These are phyloP conservation scores for Gymnarchus niloticus DNA, from an alignment of 2,113 vertebrate species.

Conservation along the genomic window DNA sequence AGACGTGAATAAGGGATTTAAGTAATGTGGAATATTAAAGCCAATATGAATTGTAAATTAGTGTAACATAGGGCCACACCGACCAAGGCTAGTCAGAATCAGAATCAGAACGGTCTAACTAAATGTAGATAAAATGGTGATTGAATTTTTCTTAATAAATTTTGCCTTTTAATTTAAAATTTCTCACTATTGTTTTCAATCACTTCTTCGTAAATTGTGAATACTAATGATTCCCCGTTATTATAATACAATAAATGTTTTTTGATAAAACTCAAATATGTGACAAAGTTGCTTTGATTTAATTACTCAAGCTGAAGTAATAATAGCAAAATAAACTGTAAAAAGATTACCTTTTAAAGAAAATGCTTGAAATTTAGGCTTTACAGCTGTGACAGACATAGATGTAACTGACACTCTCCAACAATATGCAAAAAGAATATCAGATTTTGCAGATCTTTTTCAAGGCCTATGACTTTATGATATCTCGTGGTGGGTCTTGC, in stretches of 20 bases:
- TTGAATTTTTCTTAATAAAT: no score
- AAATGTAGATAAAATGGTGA: no score
- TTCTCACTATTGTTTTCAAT: not conserved
- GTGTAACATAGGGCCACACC: not conserved
- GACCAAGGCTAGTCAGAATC: not conserved
- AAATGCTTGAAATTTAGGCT: not conserved
- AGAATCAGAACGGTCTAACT: no score
- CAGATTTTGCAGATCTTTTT: not conserved
- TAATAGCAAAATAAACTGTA: not conserved
- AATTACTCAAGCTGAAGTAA: not conserved
- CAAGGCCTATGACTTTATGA: no score
- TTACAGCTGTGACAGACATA: no score
- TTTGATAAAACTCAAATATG: not conserved
- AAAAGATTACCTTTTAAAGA: not conserved
- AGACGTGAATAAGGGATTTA: not conserved
- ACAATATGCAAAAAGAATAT: no score
- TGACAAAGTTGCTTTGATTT: not conserved
- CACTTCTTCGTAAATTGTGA: not conserved
- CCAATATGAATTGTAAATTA: not conserved
- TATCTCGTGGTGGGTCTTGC: no score
- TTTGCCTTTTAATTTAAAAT: no score
- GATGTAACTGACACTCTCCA: no score
- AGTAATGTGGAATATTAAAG: not conserved
- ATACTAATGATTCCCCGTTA: not conserved
- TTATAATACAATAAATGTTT: not conserved